Conservation (phyloP, 2,797 vertebrate species). For the Sebastes jordani region DNA sequence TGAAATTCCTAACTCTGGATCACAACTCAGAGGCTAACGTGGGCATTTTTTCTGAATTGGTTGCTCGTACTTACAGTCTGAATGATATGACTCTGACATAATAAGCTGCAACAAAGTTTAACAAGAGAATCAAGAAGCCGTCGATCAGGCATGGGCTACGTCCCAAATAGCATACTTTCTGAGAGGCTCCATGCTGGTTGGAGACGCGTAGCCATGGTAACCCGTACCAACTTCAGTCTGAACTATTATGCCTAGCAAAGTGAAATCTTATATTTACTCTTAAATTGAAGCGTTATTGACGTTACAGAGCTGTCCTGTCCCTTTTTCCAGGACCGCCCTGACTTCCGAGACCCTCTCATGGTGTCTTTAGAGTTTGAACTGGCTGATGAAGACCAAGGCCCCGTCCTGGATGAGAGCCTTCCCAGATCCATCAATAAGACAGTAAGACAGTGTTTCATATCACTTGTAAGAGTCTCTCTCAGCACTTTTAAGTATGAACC, state of each 20-base stretch:
- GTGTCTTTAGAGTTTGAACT: constrained; percentile 91
- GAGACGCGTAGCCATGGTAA: no score
- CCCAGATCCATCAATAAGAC: constrained; percentile 89
- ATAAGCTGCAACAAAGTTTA: background rate
- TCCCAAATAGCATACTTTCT: no score
- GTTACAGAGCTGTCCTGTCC: background rate
- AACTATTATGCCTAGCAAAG: no score
- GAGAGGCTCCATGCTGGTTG: no score
- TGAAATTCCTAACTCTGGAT: background rate
- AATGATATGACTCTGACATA: background rate
- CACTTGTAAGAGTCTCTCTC: background rate
- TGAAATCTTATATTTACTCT: no score
- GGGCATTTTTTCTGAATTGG: background rate
- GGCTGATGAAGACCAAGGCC: constrained; percentile 87
- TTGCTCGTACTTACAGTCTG: background rate
- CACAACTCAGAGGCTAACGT: background rate
- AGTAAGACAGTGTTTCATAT: constrained; percentile 79
- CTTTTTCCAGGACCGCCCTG: constrained; percentile 85
- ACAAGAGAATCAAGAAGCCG: background rate
- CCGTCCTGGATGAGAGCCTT: constrained; percentile 88
- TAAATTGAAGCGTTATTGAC: no score
- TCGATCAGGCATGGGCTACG: background rate
- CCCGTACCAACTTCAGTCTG: no score
- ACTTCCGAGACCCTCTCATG: constrained; percentile 92
- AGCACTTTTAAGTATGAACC: background rate